Percentiles rank a stretch among this genome's conserved stretches.
Evolutionary conservation across 2,113 vertebrate genomes (phyloP).

Genomic region (Thamnaconus septentrionalis): DNA sequence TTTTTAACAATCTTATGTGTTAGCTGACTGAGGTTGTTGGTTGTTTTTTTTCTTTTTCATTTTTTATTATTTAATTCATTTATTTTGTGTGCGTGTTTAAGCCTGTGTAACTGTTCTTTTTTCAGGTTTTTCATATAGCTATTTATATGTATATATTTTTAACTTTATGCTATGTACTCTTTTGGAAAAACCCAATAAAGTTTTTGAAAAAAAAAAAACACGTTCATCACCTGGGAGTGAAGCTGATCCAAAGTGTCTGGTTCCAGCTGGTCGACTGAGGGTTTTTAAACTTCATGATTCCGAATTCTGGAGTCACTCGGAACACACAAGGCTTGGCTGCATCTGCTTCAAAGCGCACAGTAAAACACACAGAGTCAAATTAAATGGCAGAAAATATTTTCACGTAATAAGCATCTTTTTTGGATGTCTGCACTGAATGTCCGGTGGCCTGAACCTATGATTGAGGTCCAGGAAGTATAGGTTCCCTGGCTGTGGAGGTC

Average conservation of each 20-base stretch:
- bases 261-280: slow-evolving; percentile 45
- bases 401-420: not conserved
- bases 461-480: slow-evolving; percentile 80
- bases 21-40: too few species aligned
- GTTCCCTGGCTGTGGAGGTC: slow-evolving; percentile 75
- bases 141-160: too few species aligned
- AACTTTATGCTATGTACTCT: too few species aligned
- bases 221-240: slow-evolving; percentile 83
- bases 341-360: slow-evolving; percentile 35
- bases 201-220: too few species aligned
- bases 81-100: not conserved
- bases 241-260: slow-evolving; percentile 78
- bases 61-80: too few species aligned
- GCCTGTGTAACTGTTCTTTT: not conserved
- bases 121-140: too few species aligned
- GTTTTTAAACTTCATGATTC: slow-evolving; percentile 72
- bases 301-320: slow-evolving; percentile 74
- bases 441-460: slow-evolving; percentile 70
- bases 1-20: too few species aligned
- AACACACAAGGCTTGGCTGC: slow-evolving; percentile 66
- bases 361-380: not conserved
- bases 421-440: not conserved
- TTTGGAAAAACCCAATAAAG: too few species aligned
- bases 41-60: too few species aligned
- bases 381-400: not conserved